Base-by-base conservation (phyloP, 2,797 vertebrate genomes). In the Myoxocephalus aenaeus region DNA sequence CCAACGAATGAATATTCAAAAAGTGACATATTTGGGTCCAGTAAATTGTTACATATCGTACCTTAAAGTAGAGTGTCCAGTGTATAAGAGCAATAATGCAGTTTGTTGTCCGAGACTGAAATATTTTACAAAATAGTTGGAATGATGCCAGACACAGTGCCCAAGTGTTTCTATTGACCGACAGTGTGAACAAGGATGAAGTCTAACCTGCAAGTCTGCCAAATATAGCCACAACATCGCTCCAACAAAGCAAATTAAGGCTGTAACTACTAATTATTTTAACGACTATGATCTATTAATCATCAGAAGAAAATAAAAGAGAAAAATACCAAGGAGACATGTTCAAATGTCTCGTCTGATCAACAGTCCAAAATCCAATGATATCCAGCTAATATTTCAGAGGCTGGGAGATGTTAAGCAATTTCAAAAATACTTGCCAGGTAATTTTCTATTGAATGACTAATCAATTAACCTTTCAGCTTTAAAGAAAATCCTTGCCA, bases 61-160 rank as follows among this genome's bases (percentile, higher is more conserved):
- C 25, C 53, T 56, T 56, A 27, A 27, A 27, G 44, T 25, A 15
- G 25, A 65, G 1, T 40, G 7, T 25, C 20, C 9, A 27, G 56
- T 20, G 34, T 15, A 36, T 6, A 36, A 64, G 29, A 25, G 22
- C 9, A 15, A 25, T 48, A 18, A 3, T 54, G 54, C 44, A 61
- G 46, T 61, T 6, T 48, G 27, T 6, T n/a, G 27, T 46, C 38
- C 34, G n/a, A 25, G 2, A 0, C 10, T 70, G 56, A 25, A n/a
- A 69, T 70, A 51, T 61, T 61, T 79, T 34, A 78, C 32, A 32
- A 54, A 25, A 51, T 51, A 42, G 48, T 62, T 22, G 15, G 15
- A 51, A 17, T 34, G 50, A 69, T 32, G 44, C 18, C 51, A 32
- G 34, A 51, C 42, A 50, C 27, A 10, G 36, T 34, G 34, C 34